Evolutionary conservation across 2,113 vertebrate species (phyloP).

Genomic region (Cinclus mexicanus): DNA sequence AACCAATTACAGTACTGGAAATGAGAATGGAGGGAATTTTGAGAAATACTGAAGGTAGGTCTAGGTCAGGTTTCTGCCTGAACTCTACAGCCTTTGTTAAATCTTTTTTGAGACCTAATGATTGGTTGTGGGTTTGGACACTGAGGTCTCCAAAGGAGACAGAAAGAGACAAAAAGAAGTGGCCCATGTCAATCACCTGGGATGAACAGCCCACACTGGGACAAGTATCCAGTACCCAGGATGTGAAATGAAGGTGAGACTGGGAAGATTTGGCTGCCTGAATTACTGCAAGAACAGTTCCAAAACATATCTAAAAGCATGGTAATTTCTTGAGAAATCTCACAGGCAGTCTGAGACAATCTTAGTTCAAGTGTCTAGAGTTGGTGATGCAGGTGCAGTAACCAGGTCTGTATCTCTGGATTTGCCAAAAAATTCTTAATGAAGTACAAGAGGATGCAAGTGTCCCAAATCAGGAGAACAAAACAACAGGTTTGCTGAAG

Average conservation of each 20-base stretch:
- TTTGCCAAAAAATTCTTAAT: not conserved
- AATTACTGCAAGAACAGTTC: not conserved
- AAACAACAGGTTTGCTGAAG: not conserved
- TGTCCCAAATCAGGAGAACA: not conserved
- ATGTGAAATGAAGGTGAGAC: not conserved
- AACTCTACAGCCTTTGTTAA: not conserved
- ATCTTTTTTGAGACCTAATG: not conserved
- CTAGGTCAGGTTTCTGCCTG: not conserved
- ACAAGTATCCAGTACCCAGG: not conserved
- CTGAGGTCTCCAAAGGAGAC: not conserved
- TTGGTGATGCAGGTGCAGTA: not conserved
- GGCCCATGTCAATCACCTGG: not conserved
- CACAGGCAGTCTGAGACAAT: not conserved
- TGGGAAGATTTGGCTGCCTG: not conserved
- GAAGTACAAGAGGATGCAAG: not conserved
- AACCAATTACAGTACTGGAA: not conserved
- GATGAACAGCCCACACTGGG: not conserved
- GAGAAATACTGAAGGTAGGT: not conserved
- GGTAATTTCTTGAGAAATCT: not conserved
- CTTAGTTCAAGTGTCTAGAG: not conserved
- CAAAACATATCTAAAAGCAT: not conserved
- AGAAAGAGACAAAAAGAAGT: not conserved
- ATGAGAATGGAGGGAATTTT: not conserved
- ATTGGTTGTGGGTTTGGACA: not conserved
- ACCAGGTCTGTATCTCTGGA: not conserved